Conservation (phyloP, 2,888 invertebrate genomes). For the Drosophila flavopinicola region DNA sequence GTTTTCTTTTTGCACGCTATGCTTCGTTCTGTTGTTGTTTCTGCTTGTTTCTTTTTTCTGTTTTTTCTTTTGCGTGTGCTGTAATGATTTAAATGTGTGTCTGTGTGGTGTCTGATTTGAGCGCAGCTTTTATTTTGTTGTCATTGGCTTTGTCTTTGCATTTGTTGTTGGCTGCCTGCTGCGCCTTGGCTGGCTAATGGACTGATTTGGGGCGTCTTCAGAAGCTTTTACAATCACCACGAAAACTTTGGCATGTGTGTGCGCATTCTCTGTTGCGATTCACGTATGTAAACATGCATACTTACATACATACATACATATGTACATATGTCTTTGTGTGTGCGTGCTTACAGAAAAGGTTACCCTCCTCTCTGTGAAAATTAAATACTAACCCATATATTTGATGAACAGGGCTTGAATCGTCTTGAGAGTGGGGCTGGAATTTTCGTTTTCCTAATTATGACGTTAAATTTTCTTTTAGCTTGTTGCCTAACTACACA, state of each 20-base stretch:
- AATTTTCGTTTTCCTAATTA: neutral
- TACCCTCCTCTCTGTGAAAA: slow-evolving; percentile 14
- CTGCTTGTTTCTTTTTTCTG: slow-evolving; percentile 10
- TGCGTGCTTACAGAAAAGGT: slow-evolving; percentile 2
- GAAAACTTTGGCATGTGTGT: slow-evolving; percentile 18
- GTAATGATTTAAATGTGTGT: slow-evolving; percentile 62
- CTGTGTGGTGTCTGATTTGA: slow-evolving; percentile 63
- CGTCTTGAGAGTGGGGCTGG: neutral
- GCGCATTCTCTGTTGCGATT: slow-evolving; percentile 1
- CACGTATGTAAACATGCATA: neutral
- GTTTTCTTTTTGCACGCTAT: slow-evolving; percentile 46
- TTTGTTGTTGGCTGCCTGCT: slow-evolving; percentile 23
- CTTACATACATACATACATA: neutral
- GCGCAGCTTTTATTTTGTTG: slow-evolving; percentile 63
- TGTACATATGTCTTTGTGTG: neutral
- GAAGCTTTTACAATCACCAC: slow-evolving; percentile 42
- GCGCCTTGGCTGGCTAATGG: slow-evolving; percentile 33
- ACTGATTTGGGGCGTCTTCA: slow-evolving; percentile 34
- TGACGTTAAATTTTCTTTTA: neutral
- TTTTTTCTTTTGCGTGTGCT: slow-evolving; percentile 35
- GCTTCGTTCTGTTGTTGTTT: slow-evolving; percentile 23
- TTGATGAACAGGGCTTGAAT: neutral
- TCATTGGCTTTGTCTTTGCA: slow-evolving; percentile 25
- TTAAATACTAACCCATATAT: slow-evolving; percentile 30
- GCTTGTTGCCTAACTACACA: neutral